A percentile compares a stretch with the other conserved stretches of the same genome.
These are phyloP conservation scores for Nesogale talazaci DNA, from an alignment of 2,113 vertebrate genomes.

Conservation along the genomic window DNA sequence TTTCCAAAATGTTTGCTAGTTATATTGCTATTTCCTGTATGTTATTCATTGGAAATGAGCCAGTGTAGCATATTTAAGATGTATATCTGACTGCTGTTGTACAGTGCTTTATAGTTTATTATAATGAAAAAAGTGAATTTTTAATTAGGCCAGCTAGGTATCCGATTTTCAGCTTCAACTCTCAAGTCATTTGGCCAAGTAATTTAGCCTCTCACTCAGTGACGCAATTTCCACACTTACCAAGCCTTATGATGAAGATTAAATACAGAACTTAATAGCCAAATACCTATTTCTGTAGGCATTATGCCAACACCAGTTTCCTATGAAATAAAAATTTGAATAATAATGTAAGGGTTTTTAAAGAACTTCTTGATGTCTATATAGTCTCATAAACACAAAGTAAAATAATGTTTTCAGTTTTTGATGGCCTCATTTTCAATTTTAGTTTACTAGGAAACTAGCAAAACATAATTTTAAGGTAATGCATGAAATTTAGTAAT, in stretches of 20 bases:
- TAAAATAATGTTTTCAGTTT: constrained; percentile 42
- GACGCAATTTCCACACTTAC: not conserved
- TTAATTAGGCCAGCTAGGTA: not conserved
- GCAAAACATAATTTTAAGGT: not conserved
- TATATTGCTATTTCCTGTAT: constrained; percentile 3
- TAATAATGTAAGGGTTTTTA: not conserved
- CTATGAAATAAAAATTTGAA: not conserved
- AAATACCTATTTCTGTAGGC: constrained; percentile 25
- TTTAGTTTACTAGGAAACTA: not conserved
- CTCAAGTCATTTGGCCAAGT: not conserved
- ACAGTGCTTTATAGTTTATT: constrained; percentile 8
- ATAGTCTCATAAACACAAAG: not conserved
- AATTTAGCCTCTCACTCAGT: not conserved
- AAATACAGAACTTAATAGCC: constrained; percentile 2
- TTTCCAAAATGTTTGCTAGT: constrained; percentile 43
- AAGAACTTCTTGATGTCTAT: not conserved
- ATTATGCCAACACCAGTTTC: constrained; percentile 27
- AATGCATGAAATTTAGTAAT: not conserved
- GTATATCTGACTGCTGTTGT: constrained; percentile 29
- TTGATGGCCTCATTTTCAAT: not conserved
- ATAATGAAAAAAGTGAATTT: not conserved
- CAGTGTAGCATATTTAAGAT: not conserved
- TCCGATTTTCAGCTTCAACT: constrained; percentile 3
- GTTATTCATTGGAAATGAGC: not conserved
- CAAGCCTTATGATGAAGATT: constrained; percentile 36